phyloP scores from a whole-genome alignment of 2,113 vertebrate species.

The Erythrolamprus reginae region DNA sequence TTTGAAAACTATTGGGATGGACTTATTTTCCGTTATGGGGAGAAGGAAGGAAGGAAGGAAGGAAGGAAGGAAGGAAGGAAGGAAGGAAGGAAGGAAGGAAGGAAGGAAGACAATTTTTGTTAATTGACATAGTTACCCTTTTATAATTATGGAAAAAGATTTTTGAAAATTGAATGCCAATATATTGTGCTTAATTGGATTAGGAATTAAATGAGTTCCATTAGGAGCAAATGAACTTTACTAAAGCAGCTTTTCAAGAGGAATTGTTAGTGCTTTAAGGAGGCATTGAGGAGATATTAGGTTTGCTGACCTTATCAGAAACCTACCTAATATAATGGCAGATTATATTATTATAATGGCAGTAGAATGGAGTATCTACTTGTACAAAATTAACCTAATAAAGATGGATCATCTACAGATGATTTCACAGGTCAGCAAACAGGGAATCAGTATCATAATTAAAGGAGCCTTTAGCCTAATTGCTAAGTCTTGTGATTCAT shows the following conservation, averaged over 20 bases:
- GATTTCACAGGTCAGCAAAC: background rate
- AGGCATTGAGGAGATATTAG: background rate
- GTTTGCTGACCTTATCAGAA: background rate
- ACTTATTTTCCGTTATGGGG: background rate
- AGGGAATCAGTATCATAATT: background rate
- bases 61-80: background rate
- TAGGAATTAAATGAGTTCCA: background rate
- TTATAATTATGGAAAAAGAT: background rate
- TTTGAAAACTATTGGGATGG: background rate
- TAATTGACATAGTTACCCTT: constrained; percentile 12
- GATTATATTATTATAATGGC: background rate
- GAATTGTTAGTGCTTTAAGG: background rate
- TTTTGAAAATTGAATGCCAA: constrained; percentile 10
- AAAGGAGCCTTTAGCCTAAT: background rate
- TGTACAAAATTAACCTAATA: background rate
- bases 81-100: background rate
- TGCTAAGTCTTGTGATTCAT: background rate
- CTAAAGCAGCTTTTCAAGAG: background rate
- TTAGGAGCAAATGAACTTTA: background rate
- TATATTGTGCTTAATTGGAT: constrained; percentile 11
- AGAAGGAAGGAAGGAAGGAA: background rate
- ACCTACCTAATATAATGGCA: background rate
- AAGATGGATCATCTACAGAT: background rate
- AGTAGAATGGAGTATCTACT: background rate
- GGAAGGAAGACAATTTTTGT: background rate